A percentile compares a stretch with the other conserved stretches of the same genome.
Evolutionary conservation across 2,113 vertebrate species (phyloP).

Genomic region (Fregetta grallaria): DNA sequence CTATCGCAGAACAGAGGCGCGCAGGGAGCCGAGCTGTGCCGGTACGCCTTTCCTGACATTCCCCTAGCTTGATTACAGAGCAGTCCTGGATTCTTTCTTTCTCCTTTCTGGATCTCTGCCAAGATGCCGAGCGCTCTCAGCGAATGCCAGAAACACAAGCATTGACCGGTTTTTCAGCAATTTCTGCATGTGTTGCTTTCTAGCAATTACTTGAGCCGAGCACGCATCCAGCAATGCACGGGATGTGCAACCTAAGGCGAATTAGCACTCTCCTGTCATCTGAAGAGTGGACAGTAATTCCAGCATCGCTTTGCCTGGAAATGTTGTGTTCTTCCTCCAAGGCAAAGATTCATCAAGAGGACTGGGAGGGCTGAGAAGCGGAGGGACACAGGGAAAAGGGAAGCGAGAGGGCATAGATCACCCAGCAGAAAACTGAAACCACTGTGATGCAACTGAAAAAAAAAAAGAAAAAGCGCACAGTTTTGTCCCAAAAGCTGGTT

Average conservation of each 20-base stretch:
- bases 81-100: neutral
- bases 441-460: no score
- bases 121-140: neutral
- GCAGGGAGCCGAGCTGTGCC: neutral
- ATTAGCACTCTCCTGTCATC: neutral
- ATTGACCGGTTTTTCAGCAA: neutral
- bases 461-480: neutral
- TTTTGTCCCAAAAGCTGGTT: neutral
- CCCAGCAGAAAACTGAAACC: neutral
- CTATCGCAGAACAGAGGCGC: fast-evolving
- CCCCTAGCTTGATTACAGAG: neutral
- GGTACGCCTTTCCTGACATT: fast-evolving
- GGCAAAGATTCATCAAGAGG: neutral
- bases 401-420: neutral
- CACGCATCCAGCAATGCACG: neutral
- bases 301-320: neutral
- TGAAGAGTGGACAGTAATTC: neutral
- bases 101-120: neutral
- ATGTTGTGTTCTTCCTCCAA: neutral
- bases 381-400: neutral
- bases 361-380: neutral
- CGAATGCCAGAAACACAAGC: neutral
- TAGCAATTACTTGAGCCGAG: neutral
- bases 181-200: neutral
- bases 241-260: neutral